Percentiles rank a stretch among this genome's conserved stretches.
These are phyloP conservation scores for Pomacea canaliculata DNA, from an alignment of 2,888 invertebrate genomes.

Conservation along the genomic window DNA sequence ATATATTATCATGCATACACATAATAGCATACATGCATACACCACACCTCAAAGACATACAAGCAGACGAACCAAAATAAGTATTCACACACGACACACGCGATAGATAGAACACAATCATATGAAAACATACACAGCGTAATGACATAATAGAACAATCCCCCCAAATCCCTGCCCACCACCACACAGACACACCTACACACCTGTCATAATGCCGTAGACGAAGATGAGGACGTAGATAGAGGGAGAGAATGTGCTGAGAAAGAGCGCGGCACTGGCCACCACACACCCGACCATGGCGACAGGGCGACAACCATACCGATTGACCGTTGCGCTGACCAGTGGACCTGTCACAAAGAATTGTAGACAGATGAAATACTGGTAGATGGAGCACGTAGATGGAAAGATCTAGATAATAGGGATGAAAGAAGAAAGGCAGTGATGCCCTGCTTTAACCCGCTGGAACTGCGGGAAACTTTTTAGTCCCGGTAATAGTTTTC, in stretches of 20 bases:
- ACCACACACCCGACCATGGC: constrained; percentile 86
- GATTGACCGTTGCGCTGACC: constrained; percentile 92
- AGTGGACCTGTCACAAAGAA: constrained; percentile 81
- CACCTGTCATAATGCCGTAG: constrained; percentile 89
- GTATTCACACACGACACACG: too few species aligned
- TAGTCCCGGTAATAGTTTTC: too few species aligned
- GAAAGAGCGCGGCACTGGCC: constrained; percentile 78
- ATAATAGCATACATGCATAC: background rate
- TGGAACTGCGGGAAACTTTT: too few species aligned
- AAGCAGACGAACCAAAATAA: too few species aligned
- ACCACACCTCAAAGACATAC: too few species aligned
- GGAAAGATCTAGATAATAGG: background rate
- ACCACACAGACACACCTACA: background rate
- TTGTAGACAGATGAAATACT: background rate
- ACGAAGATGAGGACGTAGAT: constrained; percentile 84
- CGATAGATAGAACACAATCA: too few species aligned
- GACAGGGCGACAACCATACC: constrained; percentile 90
- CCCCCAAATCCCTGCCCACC: too few species aligned
- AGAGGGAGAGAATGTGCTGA: constrained; percentile 83
- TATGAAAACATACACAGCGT: too few species aligned
- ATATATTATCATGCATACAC: background rate
- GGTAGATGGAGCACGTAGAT: background rate
- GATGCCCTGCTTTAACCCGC: background rate
- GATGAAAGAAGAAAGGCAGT: background rate
- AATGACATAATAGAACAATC: too few species aligned